These are phyloP conservation scores for Lordiphosa collinella DNA, from an alignment of 1,140 invertebrate genomes.

Conservation along the genomic window DNA sequence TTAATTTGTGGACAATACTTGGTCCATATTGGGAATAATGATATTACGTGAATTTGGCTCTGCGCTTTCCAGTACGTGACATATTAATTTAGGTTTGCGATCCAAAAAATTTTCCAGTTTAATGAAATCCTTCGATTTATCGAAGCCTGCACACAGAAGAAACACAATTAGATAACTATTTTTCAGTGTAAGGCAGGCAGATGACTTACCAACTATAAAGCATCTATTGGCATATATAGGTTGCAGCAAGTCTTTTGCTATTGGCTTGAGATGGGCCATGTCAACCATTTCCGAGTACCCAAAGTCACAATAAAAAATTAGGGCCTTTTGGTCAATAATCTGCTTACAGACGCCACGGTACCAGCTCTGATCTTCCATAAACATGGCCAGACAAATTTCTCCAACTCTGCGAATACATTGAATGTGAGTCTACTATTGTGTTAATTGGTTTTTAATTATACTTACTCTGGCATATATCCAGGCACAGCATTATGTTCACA, in stretches of 20 bases:
- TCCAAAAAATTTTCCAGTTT: constrained; percentile 19
- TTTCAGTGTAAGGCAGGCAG: background rate
- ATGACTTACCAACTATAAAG: constrained; percentile 34
- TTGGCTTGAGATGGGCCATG: constrained; percentile 31
- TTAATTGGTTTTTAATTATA: background rate
- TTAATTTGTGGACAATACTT: constrained; percentile 11
- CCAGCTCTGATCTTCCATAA: constrained; percentile 36
- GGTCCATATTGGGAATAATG: constrained; percentile 16
- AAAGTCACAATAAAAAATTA: constrained; percentile 41
- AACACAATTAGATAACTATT: background rate
- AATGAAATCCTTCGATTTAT: constrained; percentile 18
- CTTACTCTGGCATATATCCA: constrained; percentile 39
- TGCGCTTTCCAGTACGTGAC: constrained; percentile 25
- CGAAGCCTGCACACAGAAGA: constrained; percentile 29
- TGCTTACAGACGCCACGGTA: constrained; percentile 45
- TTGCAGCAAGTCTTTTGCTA: background rate
- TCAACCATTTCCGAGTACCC: constrained; percentile 39
- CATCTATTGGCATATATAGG: constrained; percentile 39
- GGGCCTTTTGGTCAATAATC: constrained; percentile 3
- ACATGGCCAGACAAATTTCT: constrained; percentile 40
- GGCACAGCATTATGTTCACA: background rate
- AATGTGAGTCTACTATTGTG: too few relatives aligned
- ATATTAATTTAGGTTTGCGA: background rate
- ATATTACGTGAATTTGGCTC: constrained; percentile 30
- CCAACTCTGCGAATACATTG: too few relatives aligned